Percentiles rank a stretch among this genome's conserved stretches.
These are phyloP conservation scores for Poecile montanus DNA, from an alignment of 2,797 vertebrate genomes.

Conservation along the genomic window DNA sequence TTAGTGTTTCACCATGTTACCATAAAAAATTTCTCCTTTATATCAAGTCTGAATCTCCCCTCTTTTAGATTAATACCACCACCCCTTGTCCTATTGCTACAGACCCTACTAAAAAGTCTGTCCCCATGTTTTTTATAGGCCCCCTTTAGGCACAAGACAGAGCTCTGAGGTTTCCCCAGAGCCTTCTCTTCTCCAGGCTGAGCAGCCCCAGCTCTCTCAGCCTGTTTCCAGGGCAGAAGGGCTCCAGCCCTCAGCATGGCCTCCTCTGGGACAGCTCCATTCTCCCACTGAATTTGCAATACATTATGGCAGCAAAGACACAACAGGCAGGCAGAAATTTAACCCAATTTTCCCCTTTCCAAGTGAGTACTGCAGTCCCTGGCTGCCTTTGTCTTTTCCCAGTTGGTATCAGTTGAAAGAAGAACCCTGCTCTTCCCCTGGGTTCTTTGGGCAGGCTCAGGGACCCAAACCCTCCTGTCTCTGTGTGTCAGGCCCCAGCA, in stretches of 20 bases:
- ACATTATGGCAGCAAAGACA: background rate
- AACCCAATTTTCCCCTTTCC: background rate
- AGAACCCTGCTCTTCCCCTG: background rate
- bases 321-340: background rate
- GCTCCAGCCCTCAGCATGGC: background rate
- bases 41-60: background rate
- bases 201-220: background rate
- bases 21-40: fast-evolving
- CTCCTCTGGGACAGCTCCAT: background rate
- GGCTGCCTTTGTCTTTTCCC: background rate
- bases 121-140: background rate
- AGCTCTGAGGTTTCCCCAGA: background rate
- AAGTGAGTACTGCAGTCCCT: background rate
- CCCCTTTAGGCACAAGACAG: background rate
- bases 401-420: background rate
- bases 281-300: background rate
- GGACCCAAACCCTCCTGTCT: background rate
- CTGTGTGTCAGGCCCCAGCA: fast-evolving
- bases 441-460: background rate
- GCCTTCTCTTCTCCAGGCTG: background rate
- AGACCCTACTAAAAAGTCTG: background rate
- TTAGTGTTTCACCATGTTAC: background rate
- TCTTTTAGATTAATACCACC: background rate
- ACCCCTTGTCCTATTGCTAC: background rate
- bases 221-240: background rate